Evolutionary conservation across 2,888 invertebrate genomes (phyloP), one percentile per base, ranked within the genome.

Genomic region (Polymixis lichenea): DNA sequence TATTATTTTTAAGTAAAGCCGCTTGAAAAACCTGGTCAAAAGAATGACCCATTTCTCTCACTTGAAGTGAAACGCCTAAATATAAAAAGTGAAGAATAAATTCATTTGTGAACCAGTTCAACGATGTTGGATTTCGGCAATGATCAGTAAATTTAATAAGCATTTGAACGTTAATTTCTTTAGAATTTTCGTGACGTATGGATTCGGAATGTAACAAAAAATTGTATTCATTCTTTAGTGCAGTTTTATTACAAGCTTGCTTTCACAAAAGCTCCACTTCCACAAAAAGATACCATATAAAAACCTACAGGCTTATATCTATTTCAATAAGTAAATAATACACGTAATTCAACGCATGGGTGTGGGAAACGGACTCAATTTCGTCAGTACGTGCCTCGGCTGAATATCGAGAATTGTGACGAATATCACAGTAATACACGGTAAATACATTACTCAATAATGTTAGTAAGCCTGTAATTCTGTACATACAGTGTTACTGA

Each of bases 381-480:
- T 38, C 28, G 38, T 28, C 19, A 2, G n/a, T 19, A 67, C 67
- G 56, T 66, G 77, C 5, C 28, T 76, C 8, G 38, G 19, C 19
- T 43, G 2, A 38, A 25, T 66, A 77, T 58, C 22, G 49, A 28
- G 5, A 15, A 15, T 17, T 46, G 55, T 19, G 32, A 49, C 66
- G 28, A 66, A 75, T 43, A 76, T 15, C 46, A 17, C 25, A 70
- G 43, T 25, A 38, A 2, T 58, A 77, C 77, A 25, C 2, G 49
- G 28, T 43, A 67, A 77, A 58, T 65, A 62, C 51, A 53, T 75
- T 62, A 65, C 25, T 55, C 25, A 53, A 55, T 46, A 32, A 56
- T 65, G 2, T 55, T 9, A 13, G 53, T 22, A 6, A 65, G 22
- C 49, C 2, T 49, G 22, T 32, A 56, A 64, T 76, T 56, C 76